Conservation (phyloP, 2,888 invertebrate genomes). For the Andrena haemorrhoa region DNA sequence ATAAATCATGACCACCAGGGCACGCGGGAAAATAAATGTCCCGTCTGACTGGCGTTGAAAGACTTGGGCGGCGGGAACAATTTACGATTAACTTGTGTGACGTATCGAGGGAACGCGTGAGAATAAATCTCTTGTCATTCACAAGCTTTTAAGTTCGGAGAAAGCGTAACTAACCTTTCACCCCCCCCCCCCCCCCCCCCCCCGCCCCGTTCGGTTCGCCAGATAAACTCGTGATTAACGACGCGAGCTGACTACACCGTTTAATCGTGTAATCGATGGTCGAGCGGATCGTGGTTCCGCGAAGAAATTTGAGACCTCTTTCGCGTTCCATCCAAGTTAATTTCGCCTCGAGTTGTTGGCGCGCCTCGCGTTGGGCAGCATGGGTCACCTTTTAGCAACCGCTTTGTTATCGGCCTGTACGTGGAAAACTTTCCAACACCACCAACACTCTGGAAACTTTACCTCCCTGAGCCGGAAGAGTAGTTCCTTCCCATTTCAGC, state of each 20-base stretch:
- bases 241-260: slow-evolving; percentile 14
- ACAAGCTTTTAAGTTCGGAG: neutral
- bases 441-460: slow-evolving; percentile 49
- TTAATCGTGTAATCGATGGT: slow-evolving; percentile 46
- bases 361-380: slow-evolving; percentile 22
- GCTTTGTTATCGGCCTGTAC: slow-evolving; percentile 62
- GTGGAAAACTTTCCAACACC: slow-evolving; percentile 28
- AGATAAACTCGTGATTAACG: slow-evolving; percentile 52
- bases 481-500: slow-evolving; percentile 28
- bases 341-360: slow-evolving; percentile 15
- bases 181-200: neutral
- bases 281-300: neutral
- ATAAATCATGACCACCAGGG: slow-evolving; percentile 39
- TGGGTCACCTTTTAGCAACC: slow-evolving; percentile 51
- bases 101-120: slow-evolving; percentile 41
- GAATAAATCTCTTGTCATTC: slow-evolving; percentile 50
- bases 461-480: slow-evolving; percentile 18
- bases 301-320: slow-evolving; percentile 30
- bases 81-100: slow-evolving; percentile 54
- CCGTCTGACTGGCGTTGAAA: slow-evolving; percentile 51
- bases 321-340: slow-evolving; percentile 2
- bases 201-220: neutral
- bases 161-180: slow-evolving; percentile 2
- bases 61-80: slow-evolving; percentile 41
- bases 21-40: slow-evolving; percentile 50